A percentile compares a stretch with the other conserved stretches of the same genome.
These are phyloP conservation scores for Lamellibrachia columna DNA, from an alignment of 2,888 invertebrate species.

Conservation along the genomic window DNA sequence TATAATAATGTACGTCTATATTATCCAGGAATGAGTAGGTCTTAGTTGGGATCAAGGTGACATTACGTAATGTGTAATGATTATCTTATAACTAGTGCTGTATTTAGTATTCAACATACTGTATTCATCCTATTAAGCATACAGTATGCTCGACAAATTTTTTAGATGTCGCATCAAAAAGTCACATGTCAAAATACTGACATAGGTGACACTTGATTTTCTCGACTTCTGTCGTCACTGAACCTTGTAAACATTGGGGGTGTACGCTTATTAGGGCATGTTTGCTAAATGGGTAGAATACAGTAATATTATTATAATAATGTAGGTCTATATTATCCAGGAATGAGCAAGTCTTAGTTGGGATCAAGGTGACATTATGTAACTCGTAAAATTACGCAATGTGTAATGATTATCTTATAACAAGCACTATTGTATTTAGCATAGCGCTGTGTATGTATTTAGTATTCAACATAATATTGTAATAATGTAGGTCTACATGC, in stretches of 20 bases:
- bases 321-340: background rate
- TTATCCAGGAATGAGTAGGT: background rate
- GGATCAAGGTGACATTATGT: background rate
- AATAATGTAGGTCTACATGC: background rate
- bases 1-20: background rate
- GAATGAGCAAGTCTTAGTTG: background rate
- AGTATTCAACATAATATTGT: background rate
- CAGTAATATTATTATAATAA: background rate
- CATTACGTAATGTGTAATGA: background rate
- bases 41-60: background rate
- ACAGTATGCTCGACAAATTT: too few relatives aligned
- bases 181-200: too few relatives aligned
- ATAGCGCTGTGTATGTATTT: too few relatives aligned
- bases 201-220: too few relatives aligned
- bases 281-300: too few relatives aligned
- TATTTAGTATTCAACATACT: background rate
- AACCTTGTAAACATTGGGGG: too few relatives aligned
- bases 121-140: too few relatives aligned
- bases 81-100: background rate
- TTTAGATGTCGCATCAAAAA: too few relatives aligned
- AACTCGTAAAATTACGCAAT: background rate
- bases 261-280: too few relatives aligned
- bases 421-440: background rate
- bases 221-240: too few relatives aligned
- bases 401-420: background rate